phyloP scores from a whole-genome alignment of 2,113 vertebrate genomes.

The Barbus barbus region DNA sequence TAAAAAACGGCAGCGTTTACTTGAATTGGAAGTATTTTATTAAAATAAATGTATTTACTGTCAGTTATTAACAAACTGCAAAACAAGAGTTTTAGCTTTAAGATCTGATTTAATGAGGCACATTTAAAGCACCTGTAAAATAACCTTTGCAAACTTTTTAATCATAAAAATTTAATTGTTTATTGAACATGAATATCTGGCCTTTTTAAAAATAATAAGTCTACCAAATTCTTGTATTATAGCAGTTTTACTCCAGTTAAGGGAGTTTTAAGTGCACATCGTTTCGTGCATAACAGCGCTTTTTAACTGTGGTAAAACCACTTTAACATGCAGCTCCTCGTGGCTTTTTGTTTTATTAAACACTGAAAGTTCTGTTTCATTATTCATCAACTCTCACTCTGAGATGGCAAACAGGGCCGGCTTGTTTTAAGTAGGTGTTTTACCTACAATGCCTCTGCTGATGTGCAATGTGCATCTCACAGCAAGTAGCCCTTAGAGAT shows the following conservation, averaged over 20 bases:
- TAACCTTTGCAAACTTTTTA: background rate
- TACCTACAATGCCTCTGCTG: background rate
- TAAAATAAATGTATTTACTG: background rate
- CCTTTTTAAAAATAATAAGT: background rate
- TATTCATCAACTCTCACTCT: background rate
- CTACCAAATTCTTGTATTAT: background rate
- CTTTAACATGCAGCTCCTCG: background rate
- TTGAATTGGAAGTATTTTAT: background rate
- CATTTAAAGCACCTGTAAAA: background rate
- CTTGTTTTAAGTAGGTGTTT: background rate
- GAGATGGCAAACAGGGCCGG: background rate
- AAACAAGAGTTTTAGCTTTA: no score
- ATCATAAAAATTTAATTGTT: background rate
- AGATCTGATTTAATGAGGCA: background rate
- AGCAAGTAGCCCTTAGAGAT: background rate
- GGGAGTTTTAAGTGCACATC: background rate
- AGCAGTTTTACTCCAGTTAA: background rate
- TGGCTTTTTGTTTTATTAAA: constrained; percentile 2
- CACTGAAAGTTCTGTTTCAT: background rate
- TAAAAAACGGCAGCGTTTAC: background rate
- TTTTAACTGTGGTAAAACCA: background rate
- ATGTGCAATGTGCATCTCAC: background rate
- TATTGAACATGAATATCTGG: background rate
- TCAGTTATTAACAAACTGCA: no score
- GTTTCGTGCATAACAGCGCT: background rate